phyloP scores from a whole-genome alignment of 1,140 invertebrate species.

The Saccostrea echinata region DNA sequence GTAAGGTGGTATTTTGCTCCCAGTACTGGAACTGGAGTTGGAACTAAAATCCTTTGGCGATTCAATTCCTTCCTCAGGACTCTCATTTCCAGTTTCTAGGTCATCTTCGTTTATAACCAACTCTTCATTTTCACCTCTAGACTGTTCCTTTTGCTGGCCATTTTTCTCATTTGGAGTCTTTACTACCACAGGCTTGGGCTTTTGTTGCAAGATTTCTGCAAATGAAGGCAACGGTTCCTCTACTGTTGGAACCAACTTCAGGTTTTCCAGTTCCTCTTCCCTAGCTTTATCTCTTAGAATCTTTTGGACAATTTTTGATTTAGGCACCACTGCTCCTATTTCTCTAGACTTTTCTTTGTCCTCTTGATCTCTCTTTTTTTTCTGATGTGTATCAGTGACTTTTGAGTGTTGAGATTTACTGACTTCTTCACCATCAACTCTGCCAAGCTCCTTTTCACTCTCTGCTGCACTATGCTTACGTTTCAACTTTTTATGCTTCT shows the following conservation, averaged over 20 bases:
- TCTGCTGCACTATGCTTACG: slow-evolving; percentile 3
- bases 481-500: not conserved
- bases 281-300: not conserved
- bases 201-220: slow-evolving; percentile 11
- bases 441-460: not conserved
- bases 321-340: not conserved
- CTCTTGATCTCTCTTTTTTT: not conserved
- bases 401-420: not conserved
- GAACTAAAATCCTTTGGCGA: not conserved
- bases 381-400: not conserved
- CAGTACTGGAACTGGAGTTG: not conserved
- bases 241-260: not conserved
- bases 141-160: not conserved
- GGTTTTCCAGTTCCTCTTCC: slow-evolving; percentile 13
- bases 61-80: slow-evolving; percentile 1
- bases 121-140: not conserved
- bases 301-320: slow-evolving; percentile 19
- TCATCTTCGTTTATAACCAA: not conserved
- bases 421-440: not conserved
- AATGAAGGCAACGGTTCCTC: not conserved
- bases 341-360: not conserved
- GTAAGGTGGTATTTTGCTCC: not conserved
- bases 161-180: not conserved
- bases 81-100: not conserved
- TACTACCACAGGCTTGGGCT: not conserved